Evolutionary conservation across 2,888 invertebrate species (phyloP).

Genomic region (Notodonta dromedarius): DNA sequence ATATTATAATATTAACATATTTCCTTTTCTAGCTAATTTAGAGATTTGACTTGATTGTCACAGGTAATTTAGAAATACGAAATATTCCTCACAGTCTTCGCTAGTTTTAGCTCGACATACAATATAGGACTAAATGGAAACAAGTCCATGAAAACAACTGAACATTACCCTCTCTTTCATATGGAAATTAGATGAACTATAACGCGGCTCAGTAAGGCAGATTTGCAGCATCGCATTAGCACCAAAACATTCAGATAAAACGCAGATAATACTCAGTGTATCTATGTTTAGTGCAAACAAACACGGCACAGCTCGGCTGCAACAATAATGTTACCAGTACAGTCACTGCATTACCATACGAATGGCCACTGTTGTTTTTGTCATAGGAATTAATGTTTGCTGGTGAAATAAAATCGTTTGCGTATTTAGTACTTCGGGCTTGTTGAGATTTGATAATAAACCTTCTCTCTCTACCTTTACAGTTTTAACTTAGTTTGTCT

Average conservation of each 20-base stretch:
- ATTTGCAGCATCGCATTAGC: constrained; percentile 27
- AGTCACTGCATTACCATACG: constrained; percentile 39
- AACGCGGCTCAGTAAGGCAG: constrained; percentile 18
- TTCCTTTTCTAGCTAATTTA: too few species aligned
- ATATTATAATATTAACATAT: too few species aligned
- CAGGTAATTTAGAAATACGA: too few species aligned
- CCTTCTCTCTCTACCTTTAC: too few species aligned
- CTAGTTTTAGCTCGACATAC: too few species aligned
- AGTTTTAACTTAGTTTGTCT: too few species aligned
- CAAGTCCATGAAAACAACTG: neutral
- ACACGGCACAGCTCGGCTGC: constrained; percentile 28
- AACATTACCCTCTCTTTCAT: neutral
- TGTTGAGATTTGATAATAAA: neutral
- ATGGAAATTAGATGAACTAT: constrained; percentile 18
- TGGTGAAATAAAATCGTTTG: constrained; percentile 16
- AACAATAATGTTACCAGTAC: constrained; percentile 31
- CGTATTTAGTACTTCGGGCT: neutral
- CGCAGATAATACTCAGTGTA: constrained; percentile 19
- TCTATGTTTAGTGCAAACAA: constrained; percentile 30
- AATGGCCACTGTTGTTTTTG: constrained; percentile 38
- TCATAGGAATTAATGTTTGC: constrained; percentile 33
- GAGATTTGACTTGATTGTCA: too few species aligned
- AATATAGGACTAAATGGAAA: too few species aligned
- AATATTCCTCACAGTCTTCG: too few species aligned
- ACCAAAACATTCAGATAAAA: constrained; percentile 16